Conservation (phyloP, 2,113 vertebrate genomes). For the Pipa parva region DNA sequence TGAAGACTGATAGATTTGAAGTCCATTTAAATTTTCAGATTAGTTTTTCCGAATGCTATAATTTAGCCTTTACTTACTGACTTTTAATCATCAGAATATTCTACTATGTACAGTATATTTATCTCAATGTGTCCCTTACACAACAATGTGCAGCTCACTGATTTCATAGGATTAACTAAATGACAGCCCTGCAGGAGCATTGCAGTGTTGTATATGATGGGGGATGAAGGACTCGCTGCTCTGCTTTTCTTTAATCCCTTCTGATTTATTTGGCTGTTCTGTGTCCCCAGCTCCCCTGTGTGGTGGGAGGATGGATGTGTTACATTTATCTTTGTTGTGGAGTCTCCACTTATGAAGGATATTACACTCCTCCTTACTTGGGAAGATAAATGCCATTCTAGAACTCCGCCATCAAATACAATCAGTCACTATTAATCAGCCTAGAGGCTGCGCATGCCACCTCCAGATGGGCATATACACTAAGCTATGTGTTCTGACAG, state of each 20-base stretch:
- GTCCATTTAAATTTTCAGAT: too few species aligned
- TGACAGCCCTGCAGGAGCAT: not conserved
- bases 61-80: too few species aligned
- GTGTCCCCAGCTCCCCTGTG: slow-evolving; percentile 15
- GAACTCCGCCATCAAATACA: not conserved
- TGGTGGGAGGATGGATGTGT: slow-evolving; percentile 27
- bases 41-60: too few species aligned
- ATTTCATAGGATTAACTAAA: not conserved
- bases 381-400: slow-evolving; percentile 12
- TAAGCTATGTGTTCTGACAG: not conserved
- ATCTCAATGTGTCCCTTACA: too few species aligned
- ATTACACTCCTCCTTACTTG: slow-evolving; percentile 21
- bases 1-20: too few species aligned
- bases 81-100: too few species aligned
- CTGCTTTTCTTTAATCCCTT: slow-evolving; percentile 14
- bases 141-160: too few species aligned
- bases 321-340: slow-evolving; percentile 27
- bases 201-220: not conserved
- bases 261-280: slow-evolving; percentile 27
- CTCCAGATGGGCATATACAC: not conserved
- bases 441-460: not conserved
- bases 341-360: slow-evolving; percentile 15
- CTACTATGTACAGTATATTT: too few species aligned
- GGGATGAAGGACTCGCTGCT: not conserved
- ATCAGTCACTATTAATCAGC: slow-evolving; percentile 12